phyloP scores from a whole-genome alignment of 2,113 vertebrate species.

The Corvus cornix region DNA sequence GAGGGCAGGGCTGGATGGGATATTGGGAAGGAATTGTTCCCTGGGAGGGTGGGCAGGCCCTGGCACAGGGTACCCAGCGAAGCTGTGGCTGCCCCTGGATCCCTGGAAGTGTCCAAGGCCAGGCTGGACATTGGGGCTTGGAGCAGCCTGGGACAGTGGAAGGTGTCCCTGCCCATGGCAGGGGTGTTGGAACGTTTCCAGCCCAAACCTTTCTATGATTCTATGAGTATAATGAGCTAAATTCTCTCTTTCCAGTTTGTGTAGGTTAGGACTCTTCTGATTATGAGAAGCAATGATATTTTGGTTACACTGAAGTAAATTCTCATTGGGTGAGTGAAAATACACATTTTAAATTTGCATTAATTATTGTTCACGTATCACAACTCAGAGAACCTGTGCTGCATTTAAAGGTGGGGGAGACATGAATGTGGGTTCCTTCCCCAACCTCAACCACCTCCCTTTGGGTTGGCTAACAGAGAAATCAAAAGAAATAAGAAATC shows the following conservation, averaged over 20 bases:
- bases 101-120: background rate
- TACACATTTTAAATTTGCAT: background rate
- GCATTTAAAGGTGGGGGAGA: background rate
- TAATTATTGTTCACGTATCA: rapidly evolving
- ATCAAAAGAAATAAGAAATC: background rate
- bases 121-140: rapidly evolving
- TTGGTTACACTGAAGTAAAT: background rate
- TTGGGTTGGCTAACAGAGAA: background rate
- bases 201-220: background rate
- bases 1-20: background rate
- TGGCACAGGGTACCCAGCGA: no score
- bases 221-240: background rate
- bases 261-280: background rate
- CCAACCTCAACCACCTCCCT: background rate
- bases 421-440: background rate
- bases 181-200: background rate
- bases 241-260: background rate
- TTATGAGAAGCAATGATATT: background rate
- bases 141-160: background rate
- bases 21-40: background rate
- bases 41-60: no score
- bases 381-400: background rate
- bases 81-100: no score
- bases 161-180: background rate
- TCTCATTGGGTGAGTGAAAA: background rate